A percentile compares a stretch with the other conserved stretches of the same genome.
Evolutionary conservation across 2,888 invertebrate genomes (phyloP).

Genomic region (Masnerella sp.): DNA sequence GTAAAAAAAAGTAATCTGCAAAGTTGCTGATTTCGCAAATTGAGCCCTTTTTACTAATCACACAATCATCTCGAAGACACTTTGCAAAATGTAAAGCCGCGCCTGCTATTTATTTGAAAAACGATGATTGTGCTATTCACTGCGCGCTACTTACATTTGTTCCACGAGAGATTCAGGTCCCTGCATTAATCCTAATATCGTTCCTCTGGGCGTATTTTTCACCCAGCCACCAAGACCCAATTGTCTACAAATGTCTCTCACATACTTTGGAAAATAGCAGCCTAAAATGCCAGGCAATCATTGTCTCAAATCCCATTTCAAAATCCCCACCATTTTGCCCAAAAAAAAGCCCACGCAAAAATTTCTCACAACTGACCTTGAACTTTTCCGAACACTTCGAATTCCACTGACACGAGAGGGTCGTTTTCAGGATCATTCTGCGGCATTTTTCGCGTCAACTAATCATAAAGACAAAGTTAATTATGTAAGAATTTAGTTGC

Average conservation of each 20-base stretch:
- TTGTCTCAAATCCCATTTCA: neutral
- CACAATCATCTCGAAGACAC: too few relatives aligned
- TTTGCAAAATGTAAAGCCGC: too few relatives aligned
- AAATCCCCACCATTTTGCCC: too few relatives aligned
- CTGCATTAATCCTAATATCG: slow-evolving; percentile 93
- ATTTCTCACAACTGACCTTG: slow-evolving; percentile 84
- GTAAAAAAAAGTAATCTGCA: too few relatives aligned
- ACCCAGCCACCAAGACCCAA: slow-evolving; percentile 93
- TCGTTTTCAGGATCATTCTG: slow-evolving; percentile 74
- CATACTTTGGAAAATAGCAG: slow-evolving; percentile 92
- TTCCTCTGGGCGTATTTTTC: slow-evolving; percentile 92
- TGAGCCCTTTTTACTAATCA: too few relatives aligned
- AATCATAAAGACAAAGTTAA: too few relatives aligned
- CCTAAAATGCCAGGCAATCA: slow-evolving; percentile 79
- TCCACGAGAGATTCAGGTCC: slow-evolving; percentile 88
- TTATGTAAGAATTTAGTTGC: too few relatives aligned
- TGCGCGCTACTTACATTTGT: slow-evolving; percentile 90
- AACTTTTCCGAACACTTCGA: slow-evolving; percentile 93
- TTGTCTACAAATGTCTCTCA: slow-evolving; percentile 87
- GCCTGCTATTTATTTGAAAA: too few relatives aligned
- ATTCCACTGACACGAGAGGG: slow-evolving; percentile 88
- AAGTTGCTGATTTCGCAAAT: too few relatives aligned
- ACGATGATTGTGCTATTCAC: too few relatives aligned
- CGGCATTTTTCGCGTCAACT: slow-evolving; percentile 59
- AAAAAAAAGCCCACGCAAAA: neutral